Evolutionary conservation across 2,888 invertebrate species (phyloP).

Genomic region (Sericinus montela): DNA sequence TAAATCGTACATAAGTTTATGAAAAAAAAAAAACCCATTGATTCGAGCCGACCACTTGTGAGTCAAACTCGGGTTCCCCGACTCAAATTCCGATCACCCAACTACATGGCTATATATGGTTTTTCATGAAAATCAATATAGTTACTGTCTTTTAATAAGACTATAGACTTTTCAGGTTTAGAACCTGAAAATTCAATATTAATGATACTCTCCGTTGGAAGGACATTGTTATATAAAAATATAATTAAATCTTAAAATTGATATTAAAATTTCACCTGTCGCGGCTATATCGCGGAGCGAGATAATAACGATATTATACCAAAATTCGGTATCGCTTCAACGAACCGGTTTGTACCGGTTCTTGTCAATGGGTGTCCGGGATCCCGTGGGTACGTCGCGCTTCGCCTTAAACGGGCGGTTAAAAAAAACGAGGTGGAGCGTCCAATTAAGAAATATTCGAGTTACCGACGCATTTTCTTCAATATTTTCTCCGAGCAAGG

Average conservation of each 20-base stretch:
- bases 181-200: not conserved
- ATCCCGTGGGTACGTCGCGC: conserved; percentile 23
- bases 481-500: conserved; percentile 15
- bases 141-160: no score
- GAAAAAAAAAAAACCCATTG: no score
- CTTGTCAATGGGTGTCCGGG: conserved; percentile 10
- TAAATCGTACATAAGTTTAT: no score
- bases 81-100: no score
- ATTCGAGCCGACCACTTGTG: no score
- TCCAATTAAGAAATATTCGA: conserved; percentile 17
- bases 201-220: conserved; percentile 1
- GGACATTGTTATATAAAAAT: not conserved
- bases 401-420: conserved; percentile 32
- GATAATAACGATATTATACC: conserved; percentile 30
- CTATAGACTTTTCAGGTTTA: no score
- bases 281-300: conserved; percentile 28
- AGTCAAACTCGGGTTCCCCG: no score
- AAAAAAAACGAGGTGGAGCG: conserved; percentile 32
- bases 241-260: conserved; percentile 26
- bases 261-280: conserved; percentile 52
- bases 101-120: no score
- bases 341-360: conserved; percentile 23
- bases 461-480: conserved; percentile 11
- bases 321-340: conserved; percentile 25
- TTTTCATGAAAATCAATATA: no score